phyloP scores from a whole-genome alignment of 2,888 invertebrate genomes.

The Empis stercorea region DNA sequence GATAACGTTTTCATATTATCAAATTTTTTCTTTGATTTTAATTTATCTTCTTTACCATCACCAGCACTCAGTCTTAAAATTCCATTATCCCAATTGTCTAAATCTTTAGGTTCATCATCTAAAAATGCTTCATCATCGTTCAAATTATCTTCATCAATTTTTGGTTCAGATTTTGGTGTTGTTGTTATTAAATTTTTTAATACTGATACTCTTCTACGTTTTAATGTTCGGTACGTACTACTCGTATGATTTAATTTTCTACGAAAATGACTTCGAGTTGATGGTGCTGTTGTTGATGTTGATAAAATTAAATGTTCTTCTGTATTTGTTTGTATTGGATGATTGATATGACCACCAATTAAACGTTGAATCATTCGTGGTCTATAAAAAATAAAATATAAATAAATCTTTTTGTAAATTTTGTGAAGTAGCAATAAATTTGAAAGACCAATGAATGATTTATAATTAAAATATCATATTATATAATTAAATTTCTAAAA shows the following conservation, averaged over 20 bases:
- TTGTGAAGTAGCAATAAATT: constrained; percentile 6
- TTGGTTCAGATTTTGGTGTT: background rate
- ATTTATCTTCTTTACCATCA: constrained; percentile 44
- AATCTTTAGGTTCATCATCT: constrained; percentile 29
- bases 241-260: constrained; percentile 19
- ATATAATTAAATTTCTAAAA: too few species aligned
- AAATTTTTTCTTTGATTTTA: constrained; percentile 38
- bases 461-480: too few species aligned
- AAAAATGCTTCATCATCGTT: constrained; percentile 30
- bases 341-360: constrained; percentile 52
- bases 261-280: constrained; percentile 11
- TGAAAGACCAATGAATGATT: too few species aligned
- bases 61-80: constrained; percentile 58
- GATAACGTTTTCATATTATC: constrained; percentile 73
- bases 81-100: constrained; percentile 48
- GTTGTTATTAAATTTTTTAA: background rate
- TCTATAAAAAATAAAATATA: constrained; percentile 18
- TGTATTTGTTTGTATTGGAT: constrained; percentile 8
- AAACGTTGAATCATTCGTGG: constrained; percentile 50
- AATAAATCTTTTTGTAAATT: constrained; percentile 26
- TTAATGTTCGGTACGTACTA: constrained; percentile 21
- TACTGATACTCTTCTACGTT: constrained; percentile 8
- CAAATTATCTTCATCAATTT: constrained; percentile 12
- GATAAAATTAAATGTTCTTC: background rate
- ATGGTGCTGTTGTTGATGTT: constrained; percentile 6